Evolutionary conservation across 2,797 vertebrate species (phyloP).

Genomic region (Tinamus major): DNA sequence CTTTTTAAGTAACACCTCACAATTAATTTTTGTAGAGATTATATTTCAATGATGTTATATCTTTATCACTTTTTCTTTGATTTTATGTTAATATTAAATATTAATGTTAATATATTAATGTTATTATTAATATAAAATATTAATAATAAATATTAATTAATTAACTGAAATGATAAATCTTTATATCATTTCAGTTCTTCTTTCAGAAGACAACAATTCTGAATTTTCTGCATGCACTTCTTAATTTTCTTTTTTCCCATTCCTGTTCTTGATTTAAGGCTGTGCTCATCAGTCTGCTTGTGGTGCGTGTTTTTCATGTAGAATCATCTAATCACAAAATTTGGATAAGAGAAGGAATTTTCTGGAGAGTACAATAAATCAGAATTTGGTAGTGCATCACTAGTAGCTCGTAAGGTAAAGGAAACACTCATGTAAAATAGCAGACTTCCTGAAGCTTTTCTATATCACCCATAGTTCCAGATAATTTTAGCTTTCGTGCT

Average conservation of each 20-base stretch:
- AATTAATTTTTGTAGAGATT: too few species aligned
- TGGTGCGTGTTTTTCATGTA: neutral
- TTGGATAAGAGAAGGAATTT: neutral
- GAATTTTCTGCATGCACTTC: neutral
- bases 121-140: too few species aligned
- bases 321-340: neutral
- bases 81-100: neutral
- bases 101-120: too few species aligned
- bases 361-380: neutral
- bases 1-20: too few species aligned
- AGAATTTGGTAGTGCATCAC: neutral
- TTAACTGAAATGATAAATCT: neutral
- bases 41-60: too few species aligned
- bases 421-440: neutral
- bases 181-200: neutral
- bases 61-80: neutral
- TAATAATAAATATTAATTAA: too few species aligned
- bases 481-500: neutral
- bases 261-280: neutral
- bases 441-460: neutral
- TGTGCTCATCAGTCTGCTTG: neutral
- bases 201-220: neutral
- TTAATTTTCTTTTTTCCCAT: neutral
- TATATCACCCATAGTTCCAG: neutral
- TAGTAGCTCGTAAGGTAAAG: neutral